These are phyloP conservation scores for Aplocera efformata DNA, from an alignment of 2,888 invertebrate species.

Conservation along the genomic window DNA sequence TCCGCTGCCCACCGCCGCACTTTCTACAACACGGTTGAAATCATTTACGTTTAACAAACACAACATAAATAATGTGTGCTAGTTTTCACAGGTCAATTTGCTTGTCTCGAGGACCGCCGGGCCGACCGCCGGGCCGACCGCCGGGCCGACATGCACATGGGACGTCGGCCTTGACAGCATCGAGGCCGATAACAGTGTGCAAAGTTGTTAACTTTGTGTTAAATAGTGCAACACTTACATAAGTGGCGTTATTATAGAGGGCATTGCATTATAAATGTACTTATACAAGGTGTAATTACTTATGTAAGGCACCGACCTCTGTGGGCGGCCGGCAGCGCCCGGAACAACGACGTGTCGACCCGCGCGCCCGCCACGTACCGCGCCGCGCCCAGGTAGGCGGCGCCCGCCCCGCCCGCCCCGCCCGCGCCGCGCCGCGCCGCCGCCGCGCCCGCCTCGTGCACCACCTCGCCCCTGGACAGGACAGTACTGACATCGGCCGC, in stretches of 20 bases:
- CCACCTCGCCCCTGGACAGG: slow-evolving; percentile 57
- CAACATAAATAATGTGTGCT: too few species aligned
- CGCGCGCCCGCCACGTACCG: slow-evolving; percentile 87
- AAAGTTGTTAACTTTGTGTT: too few species aligned
- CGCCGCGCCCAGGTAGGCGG: slow-evolving; percentile 88
- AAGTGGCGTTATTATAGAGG: too few species aligned
- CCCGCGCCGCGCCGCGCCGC: slow-evolving; percentile 34
- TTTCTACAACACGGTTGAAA: slow-evolving; percentile 44
- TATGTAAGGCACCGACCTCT: slow-evolving; percentile 47
- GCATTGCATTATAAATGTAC: too few species aligned
- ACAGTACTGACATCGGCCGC: too few species aligned
- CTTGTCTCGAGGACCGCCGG: too few species aligned
- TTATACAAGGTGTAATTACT: background rate
- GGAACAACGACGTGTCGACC: slow-evolving; percentile 72
- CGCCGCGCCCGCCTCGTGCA: slow-evolving; percentile 41
- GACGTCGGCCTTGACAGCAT: too few species aligned
- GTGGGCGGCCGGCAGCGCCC: slow-evolving; percentile 58
- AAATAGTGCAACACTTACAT: too few species aligned
- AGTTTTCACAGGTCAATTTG: too few species aligned
- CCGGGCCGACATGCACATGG: too few species aligned
- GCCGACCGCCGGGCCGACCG: too few species aligned
- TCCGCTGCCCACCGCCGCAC: slow-evolving; percentile 60
- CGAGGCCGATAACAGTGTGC: too few species aligned
- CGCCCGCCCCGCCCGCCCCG: slow-evolving; percentile 82
- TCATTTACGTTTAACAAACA: background rate